Conservation (phyloP, 2,888 invertebrate species). For the Aleiodes alternator region DNA sequence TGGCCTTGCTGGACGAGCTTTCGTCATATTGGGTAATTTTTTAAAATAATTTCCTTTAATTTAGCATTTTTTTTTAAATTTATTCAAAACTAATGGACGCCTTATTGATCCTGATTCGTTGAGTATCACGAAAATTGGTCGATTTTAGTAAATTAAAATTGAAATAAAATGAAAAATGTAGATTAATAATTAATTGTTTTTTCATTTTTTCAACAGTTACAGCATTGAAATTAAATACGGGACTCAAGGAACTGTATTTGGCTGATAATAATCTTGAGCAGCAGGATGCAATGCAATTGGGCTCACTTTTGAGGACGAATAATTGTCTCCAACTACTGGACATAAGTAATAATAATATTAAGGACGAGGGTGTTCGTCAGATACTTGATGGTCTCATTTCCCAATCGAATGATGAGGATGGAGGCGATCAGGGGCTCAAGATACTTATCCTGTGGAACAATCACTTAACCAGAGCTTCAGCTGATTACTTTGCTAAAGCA, state of each 20-base stretch:
- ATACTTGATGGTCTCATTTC: constrained; percentile 85
- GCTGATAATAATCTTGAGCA: constrained; percentile 87
- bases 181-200: constrained; percentile 39
- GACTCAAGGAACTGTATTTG: constrained; percentile 86
- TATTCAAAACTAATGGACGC: too few species aligned
- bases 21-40: constrained; percentile 83
- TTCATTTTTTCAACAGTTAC: constrained; percentile 78
- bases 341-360: constrained; percentile 79
- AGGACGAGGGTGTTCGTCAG: constrained; percentile 85
- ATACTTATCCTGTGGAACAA: constrained; percentile 94
- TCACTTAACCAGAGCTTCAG: constrained; percentile 85
- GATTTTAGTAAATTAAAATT: too few species aligned
- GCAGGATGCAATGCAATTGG: constrained; percentile 87
- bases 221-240: constrained; percentile 86
- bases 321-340: constrained; percentile 87
- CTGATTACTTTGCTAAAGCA: constrained; percentile 80
- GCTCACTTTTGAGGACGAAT: constrained; percentile 85
- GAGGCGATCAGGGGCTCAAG: constrained; percentile 78
- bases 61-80: constrained; percentile 4
- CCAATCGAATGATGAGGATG: constrained; percentile 78
- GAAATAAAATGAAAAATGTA: too few species aligned
- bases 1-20: constrained; percentile 83
- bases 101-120: too few species aligned
- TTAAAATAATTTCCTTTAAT: background rate
- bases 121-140: too few species aligned